A percentile compares a stretch with the other conserved stretches of the same genome.
phyloP scores from a whole-genome alignment of 2,888 invertebrate genomes.

The Gymnosoma rotundatum region DNA sequence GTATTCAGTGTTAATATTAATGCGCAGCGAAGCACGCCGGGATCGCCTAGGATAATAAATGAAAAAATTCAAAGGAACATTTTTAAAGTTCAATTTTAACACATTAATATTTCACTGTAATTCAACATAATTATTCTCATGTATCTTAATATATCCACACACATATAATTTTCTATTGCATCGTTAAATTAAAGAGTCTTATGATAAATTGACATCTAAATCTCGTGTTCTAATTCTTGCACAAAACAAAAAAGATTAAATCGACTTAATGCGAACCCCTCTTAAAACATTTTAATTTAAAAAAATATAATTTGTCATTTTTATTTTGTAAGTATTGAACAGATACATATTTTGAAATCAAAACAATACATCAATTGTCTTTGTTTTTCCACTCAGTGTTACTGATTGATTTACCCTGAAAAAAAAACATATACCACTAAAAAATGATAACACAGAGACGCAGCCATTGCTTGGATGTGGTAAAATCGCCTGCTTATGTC shows the following conservation, averaged over 20 bases:
- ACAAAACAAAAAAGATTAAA: conserved; percentile 20
- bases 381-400: conserved; percentile 51
- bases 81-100: too few species aligned
- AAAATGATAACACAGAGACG: not conserved
- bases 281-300: conserved; percentile 38
- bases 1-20: too few species aligned
- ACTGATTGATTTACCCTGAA: conserved; percentile 81
- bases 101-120: too few species aligned
- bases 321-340: conserved; percentile 11
- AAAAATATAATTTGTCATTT: conserved; percentile 63
- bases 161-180: not conserved
- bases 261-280: conserved; percentile 5
- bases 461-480: conserved; percentile 71
- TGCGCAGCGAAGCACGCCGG: too few species aligned
- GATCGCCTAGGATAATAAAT: too few species aligned
- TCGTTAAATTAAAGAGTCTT: conserved; percentile 28
- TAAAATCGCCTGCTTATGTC: conserved; percentile 73
- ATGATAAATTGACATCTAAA: conserved; percentile 75
- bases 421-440: conserved; percentile 8
- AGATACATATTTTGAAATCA: conserved; percentile 70
- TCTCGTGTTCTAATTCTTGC: conserved; percentile 69
- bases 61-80: too few species aligned
- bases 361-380: conserved; percentile 78
- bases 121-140: too few species aligned
- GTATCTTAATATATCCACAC: too few species aligned